These are phyloP conservation scores for Elachura formosa DNA, from an alignment of 2,113 vertebrate genomes.

Conservation along the genomic window DNA sequence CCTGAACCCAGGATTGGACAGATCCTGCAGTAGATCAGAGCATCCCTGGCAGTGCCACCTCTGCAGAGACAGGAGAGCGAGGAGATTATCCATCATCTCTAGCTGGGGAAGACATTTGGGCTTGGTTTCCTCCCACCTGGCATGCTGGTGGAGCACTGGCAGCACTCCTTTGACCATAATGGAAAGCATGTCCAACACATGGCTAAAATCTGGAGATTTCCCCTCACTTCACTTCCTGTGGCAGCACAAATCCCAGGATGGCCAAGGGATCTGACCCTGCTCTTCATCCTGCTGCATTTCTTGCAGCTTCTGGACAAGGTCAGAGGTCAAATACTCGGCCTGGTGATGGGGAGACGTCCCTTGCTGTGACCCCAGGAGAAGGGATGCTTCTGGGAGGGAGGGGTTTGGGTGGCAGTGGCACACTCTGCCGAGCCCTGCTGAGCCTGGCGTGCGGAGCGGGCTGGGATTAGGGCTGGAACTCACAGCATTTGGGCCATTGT, in stretches of 20 bases:
- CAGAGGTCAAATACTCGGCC: background rate
- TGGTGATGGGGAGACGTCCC: background rate
- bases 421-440: slow-evolving; percentile 48
- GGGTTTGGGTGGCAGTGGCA: background rate
- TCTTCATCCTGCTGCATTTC: background rate
- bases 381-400: background rate
- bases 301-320: background rate
- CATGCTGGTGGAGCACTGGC: background rate
- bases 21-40: background rate
- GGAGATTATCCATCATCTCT: background rate
- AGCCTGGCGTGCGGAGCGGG: slow-evolving; percentile 57
- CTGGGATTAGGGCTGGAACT: slow-evolving; percentile 66
- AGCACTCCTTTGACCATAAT: background rate
- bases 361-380: background rate
- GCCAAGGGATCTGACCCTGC: background rate
- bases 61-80: background rate
- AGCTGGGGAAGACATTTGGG: background rate
- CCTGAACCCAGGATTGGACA: background rate
- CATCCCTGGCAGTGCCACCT: background rate
- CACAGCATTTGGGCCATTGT: slow-evolving; percentile 54
- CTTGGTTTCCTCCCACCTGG: background rate
- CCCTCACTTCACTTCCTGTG: background rate
- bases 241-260: background rate
- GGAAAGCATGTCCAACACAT: background rate
- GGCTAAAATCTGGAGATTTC: background rate